phyloP scores from a whole-genome alignment of 2,797 vertebrate species.

The Peromyscus melanophrys region DNA sequence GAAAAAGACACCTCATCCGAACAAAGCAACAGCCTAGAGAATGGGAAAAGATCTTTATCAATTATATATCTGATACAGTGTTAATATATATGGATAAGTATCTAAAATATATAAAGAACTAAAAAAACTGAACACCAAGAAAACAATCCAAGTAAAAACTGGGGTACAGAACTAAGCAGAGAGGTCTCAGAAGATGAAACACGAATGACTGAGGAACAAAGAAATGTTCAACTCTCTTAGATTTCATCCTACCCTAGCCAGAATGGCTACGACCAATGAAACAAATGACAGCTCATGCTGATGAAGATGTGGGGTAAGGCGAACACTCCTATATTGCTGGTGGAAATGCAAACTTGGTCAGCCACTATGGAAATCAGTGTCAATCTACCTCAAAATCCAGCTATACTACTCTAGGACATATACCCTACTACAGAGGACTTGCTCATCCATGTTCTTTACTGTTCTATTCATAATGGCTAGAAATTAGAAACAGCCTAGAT shows the following conservation, averaged over 20 bases:
- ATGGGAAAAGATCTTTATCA: neutral
- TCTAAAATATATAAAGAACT: neutral
- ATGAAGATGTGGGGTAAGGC: neutral
- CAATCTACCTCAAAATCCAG: neutral
- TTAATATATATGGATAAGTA: neutral
- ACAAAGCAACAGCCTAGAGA: neutral
- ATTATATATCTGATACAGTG: neutral
- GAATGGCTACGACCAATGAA: neutral
- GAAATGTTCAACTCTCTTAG: neutral
- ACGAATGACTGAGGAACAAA: neutral
- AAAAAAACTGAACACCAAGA: neutral
- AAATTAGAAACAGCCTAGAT: neutral
- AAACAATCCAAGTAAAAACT: neutral
- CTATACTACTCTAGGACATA: neutral
- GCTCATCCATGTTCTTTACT: neutral
- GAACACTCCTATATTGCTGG: neutral
- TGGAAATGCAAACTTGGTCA: neutral
- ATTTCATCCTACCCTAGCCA: neutral
- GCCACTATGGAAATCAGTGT: neutral
- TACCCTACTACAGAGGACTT: neutral
- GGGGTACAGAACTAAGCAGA: neutral
- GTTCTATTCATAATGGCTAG: neutral
- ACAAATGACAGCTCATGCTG: neutral
- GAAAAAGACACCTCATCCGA: neutral
- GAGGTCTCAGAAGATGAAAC: neutral